Base-by-base conservation (phyloP, 1,140 invertebrate species). In the Brachionus angularis region DNA sequence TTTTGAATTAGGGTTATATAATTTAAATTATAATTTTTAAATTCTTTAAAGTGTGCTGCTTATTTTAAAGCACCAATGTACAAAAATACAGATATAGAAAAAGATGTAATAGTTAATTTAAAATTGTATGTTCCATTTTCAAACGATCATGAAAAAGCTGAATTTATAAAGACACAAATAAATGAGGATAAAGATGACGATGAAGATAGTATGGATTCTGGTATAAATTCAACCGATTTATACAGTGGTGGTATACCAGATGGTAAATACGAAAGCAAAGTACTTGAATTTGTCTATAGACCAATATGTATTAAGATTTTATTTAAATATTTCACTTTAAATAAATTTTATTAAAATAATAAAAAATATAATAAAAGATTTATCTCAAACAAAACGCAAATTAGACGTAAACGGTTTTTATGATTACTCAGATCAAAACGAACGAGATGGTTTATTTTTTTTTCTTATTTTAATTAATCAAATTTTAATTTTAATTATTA, bases 401-500 rank as follows among this genome's bases (percentile, higher is more conserved):
- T 18, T n/a, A 25, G 14, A 23, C 2, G 25, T 23, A 36, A 12
- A 58, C 8, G 33, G 21, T 58, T 58, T 58, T 39, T 58, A 39
- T 42, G 53, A 34, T 21, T 58, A 39, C 25, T 39, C 53, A 21
- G 53, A 58, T 0, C 16, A 16, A 23, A 4, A 31, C 3, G 53
- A 58, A 12, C 36, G n/a, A 39, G 53, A 58, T 39, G 53, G 53
- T 58, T n/a, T n/a, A n/a, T n/a, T n/a, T n/a, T n/a, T n/a, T n/a
- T n/a, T n/a, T n/a, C n/a, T n/a, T 18, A 67, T 25, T 67, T 46
- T 46, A 50, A 67, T 67, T 67, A 31, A 50, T 33, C 10, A 33
- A 10, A 4, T 61, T 31, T 1, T 14, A 52, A 55, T 25, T 55
- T 25, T 18, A 4, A 18, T 55, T 55, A 18, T 55, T 10, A 5